Conservation (phyloP, 1,140 invertebrate species). For the Elymnias hypermnestra region DNA sequence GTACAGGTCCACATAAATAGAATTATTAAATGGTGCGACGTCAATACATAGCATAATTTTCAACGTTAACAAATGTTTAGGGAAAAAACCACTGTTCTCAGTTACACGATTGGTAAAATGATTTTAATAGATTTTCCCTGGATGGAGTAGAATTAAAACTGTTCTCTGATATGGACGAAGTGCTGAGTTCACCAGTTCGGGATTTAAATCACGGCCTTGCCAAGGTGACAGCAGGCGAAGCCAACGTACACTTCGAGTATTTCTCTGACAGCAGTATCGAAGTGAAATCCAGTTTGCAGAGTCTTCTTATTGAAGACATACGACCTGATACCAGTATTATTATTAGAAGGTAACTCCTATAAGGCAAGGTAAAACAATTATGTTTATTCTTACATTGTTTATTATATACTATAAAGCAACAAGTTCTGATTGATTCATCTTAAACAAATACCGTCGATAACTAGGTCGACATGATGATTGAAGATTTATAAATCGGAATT, state of each 20-base stretch:
- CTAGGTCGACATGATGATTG: no score
- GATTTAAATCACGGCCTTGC: constrained; percentile 85
- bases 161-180: constrained; percentile 85
- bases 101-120: not conserved
- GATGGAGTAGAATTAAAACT: constrained; percentile 83
- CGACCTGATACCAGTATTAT: constrained; percentile 79
- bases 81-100: no score
- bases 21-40: no score
- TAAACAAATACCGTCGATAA: no score
- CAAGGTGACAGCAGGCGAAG: constrained; percentile 84
- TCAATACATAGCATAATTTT: no score
- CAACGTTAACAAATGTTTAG: no score
- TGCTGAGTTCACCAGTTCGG: constrained; percentile 84
- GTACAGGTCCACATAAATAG: no score
- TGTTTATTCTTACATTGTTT: no score
- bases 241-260: constrained; percentile 78
- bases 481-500: no score
- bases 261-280: constrained; percentile 84
- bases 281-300: constrained; percentile 83
- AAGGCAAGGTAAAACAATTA: no score
- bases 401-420: no score
- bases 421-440: no score
- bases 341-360: constrained; percentile 80
- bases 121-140: constrained; percentile 76
- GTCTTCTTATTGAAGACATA: constrained; percentile 83